phyloP scores from a whole-genome alignment of 2,113 vertebrate species.

The Protobothrops flavoviridis region DNA sequence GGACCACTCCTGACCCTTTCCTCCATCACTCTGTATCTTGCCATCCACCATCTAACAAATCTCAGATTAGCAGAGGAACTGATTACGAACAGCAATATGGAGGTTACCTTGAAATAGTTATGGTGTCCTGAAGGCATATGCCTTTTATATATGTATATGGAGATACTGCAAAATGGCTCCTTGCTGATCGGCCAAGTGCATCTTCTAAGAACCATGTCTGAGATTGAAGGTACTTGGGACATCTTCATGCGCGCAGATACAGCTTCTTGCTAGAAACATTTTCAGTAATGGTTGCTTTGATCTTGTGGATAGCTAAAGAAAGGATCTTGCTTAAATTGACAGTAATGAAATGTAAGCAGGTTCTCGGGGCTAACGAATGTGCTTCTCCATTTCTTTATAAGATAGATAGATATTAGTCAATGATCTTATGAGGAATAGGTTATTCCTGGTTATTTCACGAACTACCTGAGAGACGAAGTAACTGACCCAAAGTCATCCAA shows the following conservation, averaged over 20 bases:
- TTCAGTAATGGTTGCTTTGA: background rate
- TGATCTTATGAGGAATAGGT: background rate
- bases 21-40: background rate
- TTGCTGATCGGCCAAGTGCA: background rate
- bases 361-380: background rate
- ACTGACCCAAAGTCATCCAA: background rate
- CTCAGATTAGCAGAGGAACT: background rate
- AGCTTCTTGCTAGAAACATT: background rate
- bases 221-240: background rate
- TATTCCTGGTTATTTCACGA: background rate
- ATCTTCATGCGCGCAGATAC: background rate
- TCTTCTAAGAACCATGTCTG: background rate
- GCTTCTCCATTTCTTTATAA: background rate
- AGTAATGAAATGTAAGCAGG: background rate
- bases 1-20: background rate
- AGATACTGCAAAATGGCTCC: background rate
- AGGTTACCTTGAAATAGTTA: background rate
- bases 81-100: background rate
- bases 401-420: background rate
- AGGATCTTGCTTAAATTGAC: background rate
- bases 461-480: background rate
- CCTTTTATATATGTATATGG: background rate
- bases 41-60: background rate
- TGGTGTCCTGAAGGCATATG: background rate
- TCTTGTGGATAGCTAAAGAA: background rate